Conservation (phyloP, 2,888 invertebrate species). For the Terebella lapidaria region DNA sequence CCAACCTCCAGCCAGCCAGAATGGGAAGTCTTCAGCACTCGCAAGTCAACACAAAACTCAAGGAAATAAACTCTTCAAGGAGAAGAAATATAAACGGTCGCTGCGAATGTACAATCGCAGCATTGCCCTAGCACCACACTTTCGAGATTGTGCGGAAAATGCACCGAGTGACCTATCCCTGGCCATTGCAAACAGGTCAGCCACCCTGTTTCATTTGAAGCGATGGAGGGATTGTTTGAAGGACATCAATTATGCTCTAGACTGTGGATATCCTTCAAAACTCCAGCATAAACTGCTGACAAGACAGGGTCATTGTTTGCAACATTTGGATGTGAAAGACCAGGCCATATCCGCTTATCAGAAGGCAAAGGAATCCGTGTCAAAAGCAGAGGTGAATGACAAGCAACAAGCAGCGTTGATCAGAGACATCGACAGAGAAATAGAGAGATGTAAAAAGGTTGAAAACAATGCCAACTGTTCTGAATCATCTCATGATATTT, state of each 20-base stretch:
- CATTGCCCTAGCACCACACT: slow-evolving; percentile 11
- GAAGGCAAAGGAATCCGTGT: slow-evolving; percentile 22
- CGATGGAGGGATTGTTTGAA: slow-evolving; percentile 1
- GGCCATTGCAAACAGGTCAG: slow-evolving; percentile 47
- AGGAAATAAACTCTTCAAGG: slow-evolving; percentile 46
- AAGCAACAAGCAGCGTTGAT: not conserved
- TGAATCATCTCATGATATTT: not conserved
- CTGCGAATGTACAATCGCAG: slow-evolving; percentile 33
- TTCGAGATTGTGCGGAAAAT: not conserved
- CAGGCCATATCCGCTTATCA: slow-evolving; percentile 48
- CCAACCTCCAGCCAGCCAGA: not conserved
- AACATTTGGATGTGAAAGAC: slow-evolving; percentile 56
- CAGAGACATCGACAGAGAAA: not conserved
- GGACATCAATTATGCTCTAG: slow-evolving; percentile 41
- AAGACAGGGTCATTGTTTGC: slow-evolving; percentile 64
- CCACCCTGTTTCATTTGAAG: slow-evolving; percentile 36
- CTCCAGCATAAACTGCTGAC: slow-evolving; percentile 65
- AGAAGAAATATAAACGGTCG: slow-evolving; percentile 34
- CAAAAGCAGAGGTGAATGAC: slow-evolving; percentile 10
- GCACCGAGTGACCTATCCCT: slow-evolving; percentile 20
- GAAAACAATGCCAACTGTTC: not conserved
- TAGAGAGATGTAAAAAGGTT: not conserved
- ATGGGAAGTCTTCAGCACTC: not conserved
- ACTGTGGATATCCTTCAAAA: slow-evolving; percentile 62
- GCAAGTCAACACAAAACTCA: slow-evolving; percentile 29